Evolutionary conservation across 1,140 invertebrate genomes (phyloP).

Genomic region (Drosophila lacteicornis): DNA sequence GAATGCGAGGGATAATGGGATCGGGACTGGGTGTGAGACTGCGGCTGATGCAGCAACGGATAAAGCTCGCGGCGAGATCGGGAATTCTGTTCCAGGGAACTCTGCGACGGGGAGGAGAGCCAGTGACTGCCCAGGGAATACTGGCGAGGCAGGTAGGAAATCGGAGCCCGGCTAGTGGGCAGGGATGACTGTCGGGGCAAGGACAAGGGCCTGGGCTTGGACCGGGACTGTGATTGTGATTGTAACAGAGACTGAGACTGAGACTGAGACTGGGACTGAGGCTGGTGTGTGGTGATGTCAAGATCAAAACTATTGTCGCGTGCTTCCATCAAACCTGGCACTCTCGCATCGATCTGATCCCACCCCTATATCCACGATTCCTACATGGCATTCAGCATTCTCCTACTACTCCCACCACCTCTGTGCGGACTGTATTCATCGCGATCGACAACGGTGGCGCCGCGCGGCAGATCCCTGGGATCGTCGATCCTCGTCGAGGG

Average conservation of each 20-base stretch:
- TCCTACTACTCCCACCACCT: constrained; percentile 85
- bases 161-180: constrained; percentile 21
- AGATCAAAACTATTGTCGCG: constrained; percentile 83
- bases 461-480: constrained; percentile 61
- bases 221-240: constrained; percentile 25
- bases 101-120: constrained; percentile 59
- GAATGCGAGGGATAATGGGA: constrained; percentile 29
- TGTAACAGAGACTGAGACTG: constrained; percentile 22
- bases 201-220: constrained; percentile 21
- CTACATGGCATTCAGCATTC: constrained; percentile 85
- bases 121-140: constrained; percentile 49
- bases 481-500: constrained; percentile 71
- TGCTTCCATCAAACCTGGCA: constrained; percentile 80
- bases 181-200: constrained; percentile 49
- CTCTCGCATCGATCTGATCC: constrained; percentile 84
- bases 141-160: constrained; percentile 28
- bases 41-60: constrained; percentile 71
- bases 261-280: constrained; percentile 28
- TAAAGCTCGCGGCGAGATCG: constrained; percentile 58
- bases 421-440: constrained; percentile 85
- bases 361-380: constrained; percentile 85
- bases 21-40: constrained; percentile 57
- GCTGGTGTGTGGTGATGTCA: constrained; percentile 65
- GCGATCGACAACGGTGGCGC: constrained; percentile 74
- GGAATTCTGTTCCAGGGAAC: constrained; percentile 24